These are phyloP conservation scores for Chamaetylas fuelleborni DNA, from an alignment of 2,113 vertebrate species.

Conservation along the genomic window DNA sequence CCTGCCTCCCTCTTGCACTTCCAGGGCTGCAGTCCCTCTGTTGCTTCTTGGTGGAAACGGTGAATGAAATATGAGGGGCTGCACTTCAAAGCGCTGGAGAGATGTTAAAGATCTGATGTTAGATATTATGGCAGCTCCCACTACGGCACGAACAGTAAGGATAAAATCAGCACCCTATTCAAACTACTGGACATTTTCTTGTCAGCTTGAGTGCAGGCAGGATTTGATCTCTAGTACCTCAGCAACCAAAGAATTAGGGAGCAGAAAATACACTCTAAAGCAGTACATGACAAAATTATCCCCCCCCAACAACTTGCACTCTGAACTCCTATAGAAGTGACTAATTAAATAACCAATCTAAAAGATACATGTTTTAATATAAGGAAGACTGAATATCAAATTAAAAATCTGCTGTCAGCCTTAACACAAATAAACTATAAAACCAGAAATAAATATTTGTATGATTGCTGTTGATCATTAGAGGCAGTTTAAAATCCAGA, in stretches of 20 bases:
- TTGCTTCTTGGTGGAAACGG: neutral
- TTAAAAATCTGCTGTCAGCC: neutral
- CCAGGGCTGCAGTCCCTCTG: neutral
- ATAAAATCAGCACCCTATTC: neutral
- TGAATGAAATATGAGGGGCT: neutral
- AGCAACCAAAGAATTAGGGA: neutral
- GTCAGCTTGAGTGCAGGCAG: neutral
- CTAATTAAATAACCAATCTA: neutral
- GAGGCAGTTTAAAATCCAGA: conserved; percentile 20
- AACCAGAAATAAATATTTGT: conserved; percentile 41
- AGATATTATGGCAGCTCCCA: neutral
- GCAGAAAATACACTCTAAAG: neutral
- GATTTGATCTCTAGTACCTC: neutral
- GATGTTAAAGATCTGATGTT: neutral
- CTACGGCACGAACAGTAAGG: neutral
- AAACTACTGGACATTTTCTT: neutral
- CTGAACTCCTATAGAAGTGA: neutral
- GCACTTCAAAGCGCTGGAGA: neutral
- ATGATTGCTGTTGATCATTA: conserved; percentile 19
- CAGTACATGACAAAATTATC: neutral
- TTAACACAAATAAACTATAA: conserved; percentile 7
- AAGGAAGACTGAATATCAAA: neutral
- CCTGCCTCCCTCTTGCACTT: neutral
- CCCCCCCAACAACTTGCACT: neutral
- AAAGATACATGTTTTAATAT: neutral